These are phyloP conservation scores for Euura lappo DNA, from an alignment of 1,140 invertebrate species.

Conservation along the genomic window DNA sequence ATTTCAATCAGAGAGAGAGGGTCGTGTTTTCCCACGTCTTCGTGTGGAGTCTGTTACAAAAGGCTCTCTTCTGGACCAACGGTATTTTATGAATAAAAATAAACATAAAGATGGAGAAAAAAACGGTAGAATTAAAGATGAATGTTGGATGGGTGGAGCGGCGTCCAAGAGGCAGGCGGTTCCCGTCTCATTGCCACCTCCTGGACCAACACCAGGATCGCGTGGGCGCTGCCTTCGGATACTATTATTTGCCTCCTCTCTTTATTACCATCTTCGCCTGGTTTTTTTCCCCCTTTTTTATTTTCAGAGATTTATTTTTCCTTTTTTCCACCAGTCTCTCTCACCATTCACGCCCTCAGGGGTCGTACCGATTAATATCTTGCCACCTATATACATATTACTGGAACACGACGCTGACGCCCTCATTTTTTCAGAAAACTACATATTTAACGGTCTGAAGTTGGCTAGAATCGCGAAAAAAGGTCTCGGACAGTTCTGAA, in stretches of 20 bases:
- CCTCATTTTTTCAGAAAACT: not conserved
- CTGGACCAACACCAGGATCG: slow-evolving; percentile 44
- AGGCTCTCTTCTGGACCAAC: slow-evolving; percentile 44
- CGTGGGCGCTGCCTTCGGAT: not conserved
- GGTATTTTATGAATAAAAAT: slow-evolving; percentile 33
- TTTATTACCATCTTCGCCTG: not conserved
- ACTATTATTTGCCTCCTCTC: not conserved
- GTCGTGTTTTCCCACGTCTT: not conserved
- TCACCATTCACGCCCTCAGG: not conserved
- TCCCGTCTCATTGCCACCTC: slow-evolving; percentile 53
- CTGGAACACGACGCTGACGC: not conserved
- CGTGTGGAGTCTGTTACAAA: slow-evolving; percentile 33
- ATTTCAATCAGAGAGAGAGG: too few relatives aligned
- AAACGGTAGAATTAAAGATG: slow-evolving; percentile 55
- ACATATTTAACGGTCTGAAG: too few relatives aligned
- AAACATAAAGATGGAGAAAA: slow-evolving; percentile 40
- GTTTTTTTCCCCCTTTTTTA: not conserved
- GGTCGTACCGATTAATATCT: slow-evolving; percentile 8
- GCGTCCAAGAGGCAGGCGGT: slow-evolving; percentile 44
- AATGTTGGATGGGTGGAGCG: slow-evolving; percentile 53
- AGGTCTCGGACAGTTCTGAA: too few relatives aligned
- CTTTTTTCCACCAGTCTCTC: not conserved
- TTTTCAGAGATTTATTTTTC: not conserved
- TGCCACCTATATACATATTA: not conserved
- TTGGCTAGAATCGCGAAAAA: too few relatives aligned